phyloP scores from a whole-genome alignment of 2,797 vertebrate species.

The Simalia tracyae region DNA sequence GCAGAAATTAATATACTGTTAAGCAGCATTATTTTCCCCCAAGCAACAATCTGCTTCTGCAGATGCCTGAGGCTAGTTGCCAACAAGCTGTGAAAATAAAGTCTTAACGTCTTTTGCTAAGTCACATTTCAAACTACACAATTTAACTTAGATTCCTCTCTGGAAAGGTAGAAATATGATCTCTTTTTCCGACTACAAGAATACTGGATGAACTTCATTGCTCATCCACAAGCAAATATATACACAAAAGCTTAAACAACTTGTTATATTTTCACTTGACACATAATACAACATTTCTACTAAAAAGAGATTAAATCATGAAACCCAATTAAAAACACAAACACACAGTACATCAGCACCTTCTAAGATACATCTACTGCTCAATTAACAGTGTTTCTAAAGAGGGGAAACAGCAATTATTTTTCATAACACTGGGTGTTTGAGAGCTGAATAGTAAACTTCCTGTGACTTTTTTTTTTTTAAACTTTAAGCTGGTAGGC shows the following conservation, averaged over 20 bases:
- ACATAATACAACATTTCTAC: not conserved
- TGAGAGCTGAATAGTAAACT: not conserved
- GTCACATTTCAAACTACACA: not conserved
- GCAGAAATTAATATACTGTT: not conserved
- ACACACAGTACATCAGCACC: slow-evolving; percentile 37
- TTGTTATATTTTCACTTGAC: not conserved
- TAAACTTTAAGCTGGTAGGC: not conserved
- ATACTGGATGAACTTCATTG: not conserved
- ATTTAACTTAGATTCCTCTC: not conserved
- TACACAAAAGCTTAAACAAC: not conserved
- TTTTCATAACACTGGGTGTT: not conserved
- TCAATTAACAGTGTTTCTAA: slow-evolving; percentile 44
- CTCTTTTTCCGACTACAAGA: not conserved
- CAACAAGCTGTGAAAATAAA: not conserved
- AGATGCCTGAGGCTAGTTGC: not conserved
- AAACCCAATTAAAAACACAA: slow-evolving; percentile 57
- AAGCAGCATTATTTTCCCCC: not conserved
- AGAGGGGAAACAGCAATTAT: slow-evolving; percentile 20
- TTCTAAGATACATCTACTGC: slow-evolving; percentile 55
- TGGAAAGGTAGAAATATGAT: not conserved
- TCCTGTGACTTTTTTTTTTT: not conserved
- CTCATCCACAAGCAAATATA: not conserved
- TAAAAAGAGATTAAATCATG: not conserved
- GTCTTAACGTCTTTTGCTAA: not conserved
- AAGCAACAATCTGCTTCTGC: not conserved